Base-by-base conservation (phyloP, 2,113 vertebrate genomes). In the Heterocephalus glaber region DNA sequence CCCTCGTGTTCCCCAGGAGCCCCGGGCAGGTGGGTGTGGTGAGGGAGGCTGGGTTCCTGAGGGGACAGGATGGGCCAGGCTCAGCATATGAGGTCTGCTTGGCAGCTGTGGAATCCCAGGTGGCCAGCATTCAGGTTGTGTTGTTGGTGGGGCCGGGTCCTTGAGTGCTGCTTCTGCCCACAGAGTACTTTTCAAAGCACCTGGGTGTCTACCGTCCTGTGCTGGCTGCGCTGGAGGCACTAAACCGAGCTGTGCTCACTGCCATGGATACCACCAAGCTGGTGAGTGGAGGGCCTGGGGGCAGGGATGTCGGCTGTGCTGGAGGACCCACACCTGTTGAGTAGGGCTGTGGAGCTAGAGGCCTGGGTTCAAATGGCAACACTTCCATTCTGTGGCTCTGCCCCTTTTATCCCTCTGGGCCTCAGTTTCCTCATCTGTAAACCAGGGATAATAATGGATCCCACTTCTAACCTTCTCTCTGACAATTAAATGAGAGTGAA, bases 191-290 rank as follows among this genome's bases (percentile, higher is more conserved):
- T 97, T 99, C 99, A 3, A 98, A 99, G 0, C 99, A 99, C 98
- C 98, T 99, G 0, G 99, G 99, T 1, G 99, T 99, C 97, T 99
- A 99, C 96, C 98, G 98, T 90, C 99, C 99, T 0, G 99, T 99
- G 84, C 98, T 99, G 68, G 99, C 99, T 0, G 99, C 99, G 1
- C 97, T 99, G 98, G 99, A 99, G 97, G 98, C 98, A 1, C 99
- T 99, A 83, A 99, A 99, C 90, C 92, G 99, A 1, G 99, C 99
- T 0, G 99, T 99, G 95, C 98, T 99, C 87, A 98, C 99, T 90
- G 99, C 99, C 56, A 99, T 99, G 99, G 99, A 99, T 97, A 99
- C 99, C 98, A 99, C 99, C 90, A 99, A 99, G 97, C 98, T 99
- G 99, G 99, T 99, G 98, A 98, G 98, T 95, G 52, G 13, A 87